Evolutionary conservation across 2,797 vertebrate species (phyloP), one percentile per base, ranked within the genome.

Genomic region (Catamblyrhynchus diadema): DNA sequence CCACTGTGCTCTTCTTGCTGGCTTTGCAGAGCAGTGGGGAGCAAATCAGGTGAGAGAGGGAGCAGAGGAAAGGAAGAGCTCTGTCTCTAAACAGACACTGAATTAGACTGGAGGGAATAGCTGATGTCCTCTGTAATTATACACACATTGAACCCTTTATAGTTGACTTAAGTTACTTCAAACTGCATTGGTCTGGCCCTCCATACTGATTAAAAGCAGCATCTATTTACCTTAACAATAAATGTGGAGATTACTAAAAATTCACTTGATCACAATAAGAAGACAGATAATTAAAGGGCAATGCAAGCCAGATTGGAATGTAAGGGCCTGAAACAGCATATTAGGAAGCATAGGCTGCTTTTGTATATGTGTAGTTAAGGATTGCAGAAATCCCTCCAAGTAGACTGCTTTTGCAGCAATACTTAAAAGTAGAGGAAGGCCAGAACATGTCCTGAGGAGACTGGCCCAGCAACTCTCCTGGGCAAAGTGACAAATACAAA

Each of bases 121-220:
- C 57, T 92, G 84, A 94, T 41, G 16, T 97, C 93, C 96, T 97
- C 97, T 96, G 50, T 98, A 97, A 98, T 98, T 97, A 97, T 78
- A 80, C 93, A 96, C 96, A 97, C 93, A 81, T 74, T 96, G 97
- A 98, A 98, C 94, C 92, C 96, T 97, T 98, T 97, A 97, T 94
- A 96, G 96, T 96, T 97, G 98, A 97, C 97, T 98, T 97, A 97
- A 98, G 97, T 98, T 98, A 98, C 98, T 97, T 93, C 45, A 45
- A 97, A 86, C 94, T 62, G 91, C 93, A 95, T 91, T 90, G 89
- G 95, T 94, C 95, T 94, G 95, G 96, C 94, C 93, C 85, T 91
- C 95, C 51, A 37, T 95, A 95, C 90, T 97, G 98, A 97, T 98
- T 97, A 98, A 98, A 98, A 96, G 95, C 97, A 97, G 97, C 97